Evolutionary conservation across 2,113 vertebrate species (phyloP).

Genomic region (Brienomyrus longianalis): DNA sequence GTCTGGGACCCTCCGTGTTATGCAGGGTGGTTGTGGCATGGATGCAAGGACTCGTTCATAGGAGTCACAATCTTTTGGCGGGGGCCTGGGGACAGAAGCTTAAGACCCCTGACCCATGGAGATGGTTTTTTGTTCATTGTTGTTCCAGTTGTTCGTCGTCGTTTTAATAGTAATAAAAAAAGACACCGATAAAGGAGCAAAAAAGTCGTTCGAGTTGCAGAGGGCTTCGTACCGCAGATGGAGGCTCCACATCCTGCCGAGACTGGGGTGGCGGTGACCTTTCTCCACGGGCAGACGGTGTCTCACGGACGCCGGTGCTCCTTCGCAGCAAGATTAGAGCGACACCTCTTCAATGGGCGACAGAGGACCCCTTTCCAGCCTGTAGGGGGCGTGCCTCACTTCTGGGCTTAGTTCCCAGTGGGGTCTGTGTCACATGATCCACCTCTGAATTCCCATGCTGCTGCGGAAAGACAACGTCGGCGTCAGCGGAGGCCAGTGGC

Average conservation of each 20-base stretch:
- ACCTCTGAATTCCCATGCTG: conserved; percentile 59
- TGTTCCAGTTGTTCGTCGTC: neutral
- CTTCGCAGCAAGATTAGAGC: neutral
- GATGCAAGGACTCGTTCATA: neutral
- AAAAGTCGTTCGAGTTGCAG: neutral
- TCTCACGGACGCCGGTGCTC: neutral
- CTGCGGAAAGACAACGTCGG: conserved; percentile 33
- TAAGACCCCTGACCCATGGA: neutral
- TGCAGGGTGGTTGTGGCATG: neutral
- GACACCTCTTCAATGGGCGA: neutral
- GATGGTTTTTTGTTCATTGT: neutral
- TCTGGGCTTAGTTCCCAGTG: conserved; percentile 49
- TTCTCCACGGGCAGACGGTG: too few species aligned
- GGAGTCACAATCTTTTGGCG: neutral
- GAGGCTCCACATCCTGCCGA: too few species aligned
- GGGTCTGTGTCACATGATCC: conserved; percentile 52
- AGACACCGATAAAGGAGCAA: neutral
- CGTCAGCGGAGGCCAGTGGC: neutral
- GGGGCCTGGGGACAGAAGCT: neutral
- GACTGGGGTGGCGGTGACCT: neutral
- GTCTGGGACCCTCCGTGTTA: neutral
- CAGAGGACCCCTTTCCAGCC: neutral
- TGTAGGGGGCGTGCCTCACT: neutral
- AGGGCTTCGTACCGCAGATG: neutral
- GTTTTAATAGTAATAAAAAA: neutral